Conservation (phyloP, 1,140 invertebrate genomes). For the Meloidogyne hapla region DNA sequence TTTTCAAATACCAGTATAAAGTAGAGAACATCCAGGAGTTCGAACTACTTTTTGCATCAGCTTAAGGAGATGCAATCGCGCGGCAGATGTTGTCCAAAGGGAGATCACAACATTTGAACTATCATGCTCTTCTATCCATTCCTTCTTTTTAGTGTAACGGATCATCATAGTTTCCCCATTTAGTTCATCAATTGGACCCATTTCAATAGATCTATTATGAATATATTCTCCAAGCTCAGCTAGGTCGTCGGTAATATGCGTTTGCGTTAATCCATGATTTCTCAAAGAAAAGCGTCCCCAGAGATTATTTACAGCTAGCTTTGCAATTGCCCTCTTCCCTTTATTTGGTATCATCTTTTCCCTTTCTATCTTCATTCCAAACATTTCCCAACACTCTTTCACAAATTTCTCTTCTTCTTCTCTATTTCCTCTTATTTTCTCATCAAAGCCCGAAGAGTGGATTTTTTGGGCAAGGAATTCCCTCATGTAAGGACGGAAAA, state of each 20-base stretch:
- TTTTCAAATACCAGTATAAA: constrained; percentile 1
- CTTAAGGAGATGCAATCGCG: background rate
- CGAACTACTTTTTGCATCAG: background rate
- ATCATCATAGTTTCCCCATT: background rate
- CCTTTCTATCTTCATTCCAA: constrained; percentile 1
- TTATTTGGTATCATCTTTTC: background rate
- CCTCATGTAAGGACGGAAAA: background rate
- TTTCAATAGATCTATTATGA: background rate
- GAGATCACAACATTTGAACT: constrained; percentile 8
- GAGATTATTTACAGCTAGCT: background rate
- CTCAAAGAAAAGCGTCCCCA: constrained; percentile 3
- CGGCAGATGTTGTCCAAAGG: background rate
- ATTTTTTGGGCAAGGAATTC: constrained; percentile 4
- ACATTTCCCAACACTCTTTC: background rate
- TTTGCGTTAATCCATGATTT: background rate
- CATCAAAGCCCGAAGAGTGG: constrained; percentile 7
- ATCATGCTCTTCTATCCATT: background rate
- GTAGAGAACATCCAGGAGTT: background rate
- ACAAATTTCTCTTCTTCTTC: constrained; percentile 6
- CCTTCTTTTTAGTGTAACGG: background rate
- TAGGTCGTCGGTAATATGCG: background rate
- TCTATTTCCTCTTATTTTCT: background rate
- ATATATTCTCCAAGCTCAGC: background rate
- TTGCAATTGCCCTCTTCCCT: constrained; percentile 4
- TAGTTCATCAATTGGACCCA: background rate